Evolutionary conservation across 2,113 vertebrate genomes (phyloP).

Genomic region (Paralichthys olivaceus): DNA sequence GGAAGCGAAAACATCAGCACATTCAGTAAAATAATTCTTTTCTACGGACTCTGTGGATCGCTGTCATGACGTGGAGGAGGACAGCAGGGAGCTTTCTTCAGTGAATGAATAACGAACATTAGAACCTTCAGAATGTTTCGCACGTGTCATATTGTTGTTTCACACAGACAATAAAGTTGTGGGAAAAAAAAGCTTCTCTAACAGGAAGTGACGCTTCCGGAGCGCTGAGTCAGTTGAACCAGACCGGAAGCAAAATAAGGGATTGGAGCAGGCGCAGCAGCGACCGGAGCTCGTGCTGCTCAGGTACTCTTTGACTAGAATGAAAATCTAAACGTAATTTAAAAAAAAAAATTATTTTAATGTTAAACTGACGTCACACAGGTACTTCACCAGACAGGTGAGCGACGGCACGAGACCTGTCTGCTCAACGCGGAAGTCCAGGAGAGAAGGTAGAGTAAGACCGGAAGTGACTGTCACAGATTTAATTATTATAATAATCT

Average conservation of each 20-base stretch:
- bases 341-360: too few species aligned
- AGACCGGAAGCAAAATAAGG: constrained; percentile 53
- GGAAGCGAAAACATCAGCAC: too few species aligned
- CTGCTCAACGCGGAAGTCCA: constrained; percentile 43
- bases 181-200: not conserved
- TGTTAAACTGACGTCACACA: not conserved
- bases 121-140: too few species aligned
- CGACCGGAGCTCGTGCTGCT: not conserved
- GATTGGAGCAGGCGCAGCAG: constrained; percentile 6
- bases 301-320: not conserved
- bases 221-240: constrained; percentile 47
- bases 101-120: too few species aligned
- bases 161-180: too few species aligned
- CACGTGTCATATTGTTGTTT: too few species aligned
- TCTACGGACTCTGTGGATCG: too few species aligned
- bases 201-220: constrained; percentile 14
- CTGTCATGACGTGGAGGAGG: too few species aligned
- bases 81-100: too few species aligned
- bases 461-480: not conserved
- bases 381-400: not conserved
- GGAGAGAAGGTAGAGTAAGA: not conserved
- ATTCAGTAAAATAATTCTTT: too few species aligned
- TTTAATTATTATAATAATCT: not conserved
- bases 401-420: not conserved
- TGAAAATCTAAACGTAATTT: not conserved